Evolutionary conservation across 2,888 invertebrate genomes (phyloP).

Genomic region (Idaea biselata): DNA sequence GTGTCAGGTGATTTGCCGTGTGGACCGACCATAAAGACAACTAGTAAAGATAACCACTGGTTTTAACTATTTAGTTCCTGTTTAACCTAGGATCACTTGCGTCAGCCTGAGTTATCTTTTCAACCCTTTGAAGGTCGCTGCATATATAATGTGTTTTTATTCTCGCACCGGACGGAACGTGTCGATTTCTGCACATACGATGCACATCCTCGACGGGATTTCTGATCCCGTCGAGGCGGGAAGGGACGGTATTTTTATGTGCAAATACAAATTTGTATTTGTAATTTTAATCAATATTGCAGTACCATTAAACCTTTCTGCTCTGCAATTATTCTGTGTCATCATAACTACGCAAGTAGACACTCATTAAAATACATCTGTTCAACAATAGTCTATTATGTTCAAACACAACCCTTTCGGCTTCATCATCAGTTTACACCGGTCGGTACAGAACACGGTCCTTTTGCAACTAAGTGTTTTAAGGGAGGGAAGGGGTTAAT

Average conservation of each 20-base stretch:
- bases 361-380: constrained; percentile 2
- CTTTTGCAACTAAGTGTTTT: constrained; percentile 40
- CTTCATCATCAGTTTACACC: constrained; percentile 58
- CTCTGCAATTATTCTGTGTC: neutral
- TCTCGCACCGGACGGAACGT: too few relatives aligned
- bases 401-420: constrained; percentile 32
- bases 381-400: neutral
- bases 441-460: constrained; percentile 27
- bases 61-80: neutral
- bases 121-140: too few relatives aligned
- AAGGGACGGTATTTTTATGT: too few relatives aligned
- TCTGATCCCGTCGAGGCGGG: too few relatives aligned
- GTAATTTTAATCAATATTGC: too few relatives aligned
- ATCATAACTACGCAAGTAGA: neutral
- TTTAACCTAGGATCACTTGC: too few relatives aligned
- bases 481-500: constrained; percentile 51
- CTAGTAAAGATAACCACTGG: neutral
- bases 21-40: neutral
- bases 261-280: too few relatives aligned
- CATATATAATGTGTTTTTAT: too few relatives aligned
- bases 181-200: too few relatives aligned
- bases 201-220: too few relatives aligned
- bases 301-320: too few relatives aligned
- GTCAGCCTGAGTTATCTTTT: too few relatives aligned
- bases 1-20: neutral